These are phyloP conservation scores for Halcyon malimbica DNA, from an alignment of 2,113 vertebrate species.

Conservation along the genomic window DNA sequence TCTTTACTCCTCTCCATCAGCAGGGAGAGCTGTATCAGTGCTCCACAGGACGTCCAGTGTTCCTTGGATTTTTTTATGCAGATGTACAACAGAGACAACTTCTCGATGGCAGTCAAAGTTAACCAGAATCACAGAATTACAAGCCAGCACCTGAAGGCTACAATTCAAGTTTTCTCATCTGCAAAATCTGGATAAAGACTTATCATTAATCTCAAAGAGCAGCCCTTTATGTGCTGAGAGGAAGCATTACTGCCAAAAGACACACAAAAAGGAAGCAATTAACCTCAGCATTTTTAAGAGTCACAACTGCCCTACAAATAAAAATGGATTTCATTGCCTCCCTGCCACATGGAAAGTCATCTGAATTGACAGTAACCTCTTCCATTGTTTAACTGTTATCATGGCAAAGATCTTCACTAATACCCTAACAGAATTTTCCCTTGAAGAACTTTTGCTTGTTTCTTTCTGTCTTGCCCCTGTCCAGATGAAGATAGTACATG, in stretches of 20 bases:
- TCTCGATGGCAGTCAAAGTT: not conserved
- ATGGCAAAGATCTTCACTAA: not conserved
- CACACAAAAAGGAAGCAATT: not conserved
- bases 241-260: not conserved
- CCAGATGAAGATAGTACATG: fast-evolving
- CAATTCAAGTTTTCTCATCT: not conserved
- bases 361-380: not conserved
- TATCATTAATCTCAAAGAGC: not conserved
- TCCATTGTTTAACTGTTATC: not conserved
- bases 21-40: not conserved
- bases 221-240: not conserved
- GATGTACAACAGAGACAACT: not conserved
- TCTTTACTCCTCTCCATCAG: not conserved
- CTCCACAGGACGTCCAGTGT: not conserved
- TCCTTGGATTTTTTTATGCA: not conserved
- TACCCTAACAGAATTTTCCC: not conserved
- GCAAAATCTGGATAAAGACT: not conserved
- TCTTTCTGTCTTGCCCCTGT: not conserved
- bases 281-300: not conserved
- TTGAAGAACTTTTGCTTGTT: not conserved
- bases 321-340: not conserved
- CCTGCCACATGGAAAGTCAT: fast-evolving
- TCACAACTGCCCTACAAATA: not conserved
- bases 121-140: not conserved
- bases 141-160: not conserved